These are phyloP conservation scores for Celastrina argiolus DNA, from an alignment of 2,888 invertebrate genomes.

Conservation along the genomic window DNA sequence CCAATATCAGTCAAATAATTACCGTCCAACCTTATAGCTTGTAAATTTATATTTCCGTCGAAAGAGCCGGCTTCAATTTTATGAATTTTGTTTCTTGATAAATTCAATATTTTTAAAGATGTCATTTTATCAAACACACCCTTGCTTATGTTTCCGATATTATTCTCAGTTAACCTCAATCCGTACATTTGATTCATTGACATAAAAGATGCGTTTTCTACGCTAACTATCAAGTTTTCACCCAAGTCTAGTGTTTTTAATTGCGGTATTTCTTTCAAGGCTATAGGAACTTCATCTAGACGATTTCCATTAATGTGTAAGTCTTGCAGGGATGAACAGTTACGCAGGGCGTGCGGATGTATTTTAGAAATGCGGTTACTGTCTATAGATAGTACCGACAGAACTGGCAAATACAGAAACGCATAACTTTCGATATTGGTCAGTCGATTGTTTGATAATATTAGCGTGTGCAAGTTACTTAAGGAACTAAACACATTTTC, in stretches of 20 bases:
- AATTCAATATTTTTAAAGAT: conserved; percentile 87
- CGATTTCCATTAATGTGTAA: conserved; percentile 90
- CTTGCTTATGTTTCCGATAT: conserved; percentile 87
- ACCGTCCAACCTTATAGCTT: conserved; percentile 88
- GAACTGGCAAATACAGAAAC: conserved; percentile 85
- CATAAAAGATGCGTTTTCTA: conserved; percentile 88
- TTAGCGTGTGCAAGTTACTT: conserved; percentile 87
- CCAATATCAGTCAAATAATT: conserved; percentile 88
- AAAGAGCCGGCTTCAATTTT: conserved; percentile 87
- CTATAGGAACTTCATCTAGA: conserved; percentile 85
- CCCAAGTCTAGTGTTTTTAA: conserved; percentile 89
- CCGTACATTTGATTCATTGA: conserved; percentile 89
- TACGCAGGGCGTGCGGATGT: conserved; percentile 85
- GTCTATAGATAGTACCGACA: conserved; percentile 87
- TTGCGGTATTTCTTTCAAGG: conserved; percentile 84
- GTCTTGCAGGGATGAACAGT: conserved; percentile 88
- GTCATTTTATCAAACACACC: conserved; percentile 88
- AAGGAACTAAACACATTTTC: conserved; percentile 88
- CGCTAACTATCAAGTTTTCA: conserved; percentile 88
- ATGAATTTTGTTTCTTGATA: conserved; percentile 89
- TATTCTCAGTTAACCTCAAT: conserved; percentile 89
- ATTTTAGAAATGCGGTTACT: conserved; percentile 87
- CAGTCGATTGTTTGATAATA: conserved; percentile 88
- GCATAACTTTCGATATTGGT: conserved; percentile 86
- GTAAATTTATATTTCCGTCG: conserved; percentile 85